Evolutionary conservation across 1,140 invertebrate genomes (phyloP).

Genomic region (Drosophila nigromelanica): DNA sequence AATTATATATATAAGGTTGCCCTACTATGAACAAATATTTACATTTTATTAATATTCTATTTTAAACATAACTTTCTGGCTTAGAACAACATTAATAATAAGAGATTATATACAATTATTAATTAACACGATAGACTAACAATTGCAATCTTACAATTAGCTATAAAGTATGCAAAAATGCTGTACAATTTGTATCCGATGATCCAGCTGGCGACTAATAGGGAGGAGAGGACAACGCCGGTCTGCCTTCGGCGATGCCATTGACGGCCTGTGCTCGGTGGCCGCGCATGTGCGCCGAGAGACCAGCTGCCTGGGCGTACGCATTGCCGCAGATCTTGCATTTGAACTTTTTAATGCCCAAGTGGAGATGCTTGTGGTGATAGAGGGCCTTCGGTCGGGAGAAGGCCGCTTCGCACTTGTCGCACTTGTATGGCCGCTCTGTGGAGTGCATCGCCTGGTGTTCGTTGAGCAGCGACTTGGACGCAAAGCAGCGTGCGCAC

Average conservation of each 20-base stretch:
- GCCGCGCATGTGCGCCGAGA: slow-evolving; percentile 76
- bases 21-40: too few species aligned
- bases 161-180: background rate
- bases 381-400: slow-evolving; percentile 94
- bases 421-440: slow-evolving; percentile 91
- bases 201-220: background rate
- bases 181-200: background rate
- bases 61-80: too few species aligned
- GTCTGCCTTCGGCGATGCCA: background rate
- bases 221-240: background rate
- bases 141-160: background rate
- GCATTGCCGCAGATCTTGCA: slow-evolving; percentile 87
- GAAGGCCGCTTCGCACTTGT: slow-evolving; percentile 90
- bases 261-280: slow-evolving; percentile 59
- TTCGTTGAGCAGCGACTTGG: slow-evolving; percentile 68
- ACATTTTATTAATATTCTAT: too few species aligned
- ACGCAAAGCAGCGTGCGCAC: slow-evolving; percentile 66
- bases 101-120: background rate
- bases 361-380: slow-evolving; percentile 92
- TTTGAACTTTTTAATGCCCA: slow-evolving; percentile 91
- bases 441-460: slow-evolving; percentile 92
- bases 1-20: too few species aligned
- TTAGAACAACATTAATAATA: too few species aligned
- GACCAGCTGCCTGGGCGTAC: slow-evolving; percentile 74
- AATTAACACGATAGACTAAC: background rate